Percentiles rank a stretch among this genome's conserved stretches.
These are phyloP conservation scores for Dryococelus australis DNA, from an alignment of 2,888 invertebrate species.

Conservation along the genomic window DNA sequence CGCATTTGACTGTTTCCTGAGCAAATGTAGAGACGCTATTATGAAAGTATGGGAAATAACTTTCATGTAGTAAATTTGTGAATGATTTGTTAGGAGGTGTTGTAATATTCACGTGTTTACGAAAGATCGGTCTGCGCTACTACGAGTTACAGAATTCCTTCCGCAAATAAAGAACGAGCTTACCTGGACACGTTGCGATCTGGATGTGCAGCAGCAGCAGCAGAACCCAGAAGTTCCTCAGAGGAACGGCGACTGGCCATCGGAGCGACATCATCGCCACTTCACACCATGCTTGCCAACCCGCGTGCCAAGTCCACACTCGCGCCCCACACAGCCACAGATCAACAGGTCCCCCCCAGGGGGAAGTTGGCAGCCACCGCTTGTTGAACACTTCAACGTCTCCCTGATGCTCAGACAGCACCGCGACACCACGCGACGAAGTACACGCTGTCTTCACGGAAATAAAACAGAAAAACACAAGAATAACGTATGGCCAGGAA, in stretches of 20 bases:
- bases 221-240: background rate
- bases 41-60: too few relatives aligned
- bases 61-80: too few relatives aligned
- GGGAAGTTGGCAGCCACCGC: background rate
- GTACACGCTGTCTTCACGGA: background rate
- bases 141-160: too few relatives aligned
- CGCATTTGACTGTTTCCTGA: too few relatives aligned
- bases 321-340: background rate
- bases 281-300: conserved; percentile 1
- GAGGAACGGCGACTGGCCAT: background rate
- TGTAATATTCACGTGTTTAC: too few relatives aligned
- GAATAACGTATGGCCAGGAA: background rate
- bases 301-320: background rate
- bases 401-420: background rate
- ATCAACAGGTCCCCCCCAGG: background rate
- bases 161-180: background rate
- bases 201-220: background rate
- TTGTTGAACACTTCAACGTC: background rate
- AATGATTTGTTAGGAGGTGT: too few relatives aligned
- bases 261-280: background rate
- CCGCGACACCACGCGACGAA: background rate
- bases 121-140: too few relatives aligned
- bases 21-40: too few relatives aligned
- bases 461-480: background rate
- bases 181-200: background rate